Percentiles rank a stretch among this genome's conserved stretches.
These are phyloP conservation scores for Hipposideros armiger DNA, from an alignment of 2,113 vertebrate genomes.

Conservation along the genomic window DNA sequence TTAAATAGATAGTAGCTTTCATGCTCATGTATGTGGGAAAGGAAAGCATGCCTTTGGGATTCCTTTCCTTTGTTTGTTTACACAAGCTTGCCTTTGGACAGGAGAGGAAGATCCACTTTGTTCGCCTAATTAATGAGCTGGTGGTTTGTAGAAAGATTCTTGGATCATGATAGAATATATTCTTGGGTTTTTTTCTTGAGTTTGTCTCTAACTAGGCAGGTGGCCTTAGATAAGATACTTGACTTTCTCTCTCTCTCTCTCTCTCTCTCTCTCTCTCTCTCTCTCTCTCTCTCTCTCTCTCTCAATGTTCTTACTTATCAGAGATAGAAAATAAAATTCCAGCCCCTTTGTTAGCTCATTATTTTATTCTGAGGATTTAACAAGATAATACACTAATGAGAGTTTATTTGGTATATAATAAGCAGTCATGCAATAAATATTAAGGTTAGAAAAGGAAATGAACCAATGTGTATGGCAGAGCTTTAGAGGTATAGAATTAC, in stretches of 20 bases:
- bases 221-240: not conserved
- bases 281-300: not conserved
- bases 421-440: not conserved
- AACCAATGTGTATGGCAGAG: not conserved
- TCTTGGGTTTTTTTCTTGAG: not conserved
- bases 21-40: not conserved
- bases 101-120: not conserved
- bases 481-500: not conserved
- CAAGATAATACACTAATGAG: not conserved
- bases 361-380: conserved; percentile 36
- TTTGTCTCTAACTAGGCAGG: conserved; percentile 5
- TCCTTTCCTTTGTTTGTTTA: conserved; percentile 42
- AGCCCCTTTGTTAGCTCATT: not conserved
- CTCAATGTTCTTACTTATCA: not conserved
- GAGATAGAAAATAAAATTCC: not conserved
- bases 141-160: not conserved
- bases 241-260: not conserved
- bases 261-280: not conserved
- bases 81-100: not conserved
- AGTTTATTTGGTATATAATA: not conserved
- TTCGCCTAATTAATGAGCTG: not conserved
- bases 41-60: not conserved
- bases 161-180: not conserved
- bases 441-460: not conserved
- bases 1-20: not conserved